A percentile compares a stretch with the other conserved stretches of the same genome.
phyloP scores from a whole-genome alignment of 2,113 vertebrate genomes.

The Nycticryphes semicollaris region DNA sequence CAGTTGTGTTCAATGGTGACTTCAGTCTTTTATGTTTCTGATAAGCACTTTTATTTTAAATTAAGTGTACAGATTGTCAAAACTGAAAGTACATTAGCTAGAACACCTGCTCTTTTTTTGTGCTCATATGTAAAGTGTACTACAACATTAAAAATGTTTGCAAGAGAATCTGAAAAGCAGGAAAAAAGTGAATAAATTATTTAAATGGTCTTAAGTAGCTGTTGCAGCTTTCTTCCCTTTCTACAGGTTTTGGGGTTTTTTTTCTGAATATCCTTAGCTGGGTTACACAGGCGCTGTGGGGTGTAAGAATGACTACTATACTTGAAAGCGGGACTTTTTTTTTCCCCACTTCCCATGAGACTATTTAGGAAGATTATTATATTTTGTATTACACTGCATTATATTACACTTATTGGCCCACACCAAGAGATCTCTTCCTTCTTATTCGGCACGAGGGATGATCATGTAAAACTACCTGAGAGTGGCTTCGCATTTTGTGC shows the following conservation, averaged over 20 bases:
- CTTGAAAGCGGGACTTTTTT: neutral
- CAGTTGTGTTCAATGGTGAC: neutral
- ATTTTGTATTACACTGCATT: neutral
- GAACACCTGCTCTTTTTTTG: neutral
- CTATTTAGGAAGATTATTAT: neutral
- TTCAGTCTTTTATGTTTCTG: neutral
- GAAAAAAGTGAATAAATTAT: neutral
- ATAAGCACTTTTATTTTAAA: neutral
- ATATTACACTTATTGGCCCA: neutral
- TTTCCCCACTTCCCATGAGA: neutral
- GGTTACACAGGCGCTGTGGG: neutral
- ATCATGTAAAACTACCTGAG: neutral
- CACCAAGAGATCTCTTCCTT: neutral
- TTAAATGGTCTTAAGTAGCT: neutral
- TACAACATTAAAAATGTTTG: neutral
- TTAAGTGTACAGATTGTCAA: neutral
- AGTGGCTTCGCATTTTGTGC: neutral
- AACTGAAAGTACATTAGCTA: neutral
- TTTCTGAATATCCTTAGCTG: neutral
- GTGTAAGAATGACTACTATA: neutral
- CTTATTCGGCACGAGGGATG: neutral
- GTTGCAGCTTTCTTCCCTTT: neutral
- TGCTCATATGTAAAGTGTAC: neutral
- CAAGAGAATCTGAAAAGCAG: neutral
- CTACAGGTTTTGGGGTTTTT: neutral